Evolutionary conservation across 2,888 invertebrate species (phyloP), one percentile per base, ranked within the genome.

Genomic region (Loripinus fragilis): DNA sequence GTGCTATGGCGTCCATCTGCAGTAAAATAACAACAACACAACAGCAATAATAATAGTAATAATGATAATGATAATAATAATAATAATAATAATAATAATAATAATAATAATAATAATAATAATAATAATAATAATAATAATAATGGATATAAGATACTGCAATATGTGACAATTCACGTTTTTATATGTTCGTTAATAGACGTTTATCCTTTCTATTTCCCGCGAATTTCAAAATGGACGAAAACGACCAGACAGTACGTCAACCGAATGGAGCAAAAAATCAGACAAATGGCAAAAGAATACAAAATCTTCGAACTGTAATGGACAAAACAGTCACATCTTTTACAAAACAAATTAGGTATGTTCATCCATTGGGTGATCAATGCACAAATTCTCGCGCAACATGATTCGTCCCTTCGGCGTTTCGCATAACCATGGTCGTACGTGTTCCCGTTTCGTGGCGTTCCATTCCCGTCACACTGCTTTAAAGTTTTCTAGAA

Each of bases 321-420:
- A 74, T 81, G 74, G 45, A 55, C 25, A 81, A 81, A 50, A 81
- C 77, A 35, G 28, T 77, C 10, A 69, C 68, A 20, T 68, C 81
- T 35, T 81, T 68, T 20, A 45, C n/a, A 45, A 45, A 20, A 15
- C 45, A 45, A 45, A 20, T 45, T 20, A 12, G 45, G 45, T 45
- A 45, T 45, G 2, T 12, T 38, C 12, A 5, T 38, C 38, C 12
- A 38, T 5, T 8, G 12, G 5, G 7, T 12, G 5, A 12, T 38
- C 38, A 38, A 8, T 38, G 38, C n/a, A n/a, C n/a, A 30, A 64
- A 64, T 3, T 30, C 23, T 66, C 35, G 33, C 15, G 23, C 2
- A 38, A 38, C 38, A 12, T 12, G 7, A 5, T 38, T 12, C 38
- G 42, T n/a, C 42, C n/a, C 42, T 20, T 23, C 33, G 67, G 67